phyloP scores from a whole-genome alignment of 2,797 vertebrate genomes.

The Podarcis siculus region DNA sequence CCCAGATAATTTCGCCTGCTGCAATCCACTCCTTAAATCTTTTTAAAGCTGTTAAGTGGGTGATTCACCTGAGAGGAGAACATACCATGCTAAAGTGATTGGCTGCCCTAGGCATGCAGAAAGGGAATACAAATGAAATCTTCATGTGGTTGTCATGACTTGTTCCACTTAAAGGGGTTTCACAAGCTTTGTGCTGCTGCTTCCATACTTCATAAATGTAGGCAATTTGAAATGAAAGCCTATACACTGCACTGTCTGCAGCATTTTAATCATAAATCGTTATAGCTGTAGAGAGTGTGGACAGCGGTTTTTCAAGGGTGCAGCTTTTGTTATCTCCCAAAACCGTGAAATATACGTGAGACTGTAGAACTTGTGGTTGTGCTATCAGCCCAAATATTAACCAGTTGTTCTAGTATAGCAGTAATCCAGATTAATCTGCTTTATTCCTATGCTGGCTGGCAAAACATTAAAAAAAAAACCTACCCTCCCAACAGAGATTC shows the following conservation, averaged over 20 bases:
- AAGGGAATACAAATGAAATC: conserved; percentile 25
- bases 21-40: conserved; percentile 20
- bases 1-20: conserved; percentile 6
- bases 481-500: too few relatives aligned
- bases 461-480: not conserved
- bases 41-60: conserved; percentile 30
- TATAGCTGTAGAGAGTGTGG: not conserved
- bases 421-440: not conserved
- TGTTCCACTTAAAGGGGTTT: conserved; percentile 33
- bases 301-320: not conserved
- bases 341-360: not conserved
- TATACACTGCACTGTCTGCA: not conserved
- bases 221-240: conserved; percentile 13
- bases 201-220: conserved; percentile 17
- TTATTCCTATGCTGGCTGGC: not conserved
- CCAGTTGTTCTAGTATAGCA: not conserved
- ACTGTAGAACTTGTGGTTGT: not conserved
- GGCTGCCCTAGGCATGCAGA: not conserved
- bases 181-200: conserved; percentile 19
- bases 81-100: conserved; percentile 16
- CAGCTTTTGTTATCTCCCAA: not conserved
- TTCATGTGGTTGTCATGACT: not conserved
- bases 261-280: conserved; percentile 1
- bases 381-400: not conserved
- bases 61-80: conserved; percentile 21